Conservation (phyloP, 2,113 vertebrate genomes). For the Muntiacus reevesi region DNA sequence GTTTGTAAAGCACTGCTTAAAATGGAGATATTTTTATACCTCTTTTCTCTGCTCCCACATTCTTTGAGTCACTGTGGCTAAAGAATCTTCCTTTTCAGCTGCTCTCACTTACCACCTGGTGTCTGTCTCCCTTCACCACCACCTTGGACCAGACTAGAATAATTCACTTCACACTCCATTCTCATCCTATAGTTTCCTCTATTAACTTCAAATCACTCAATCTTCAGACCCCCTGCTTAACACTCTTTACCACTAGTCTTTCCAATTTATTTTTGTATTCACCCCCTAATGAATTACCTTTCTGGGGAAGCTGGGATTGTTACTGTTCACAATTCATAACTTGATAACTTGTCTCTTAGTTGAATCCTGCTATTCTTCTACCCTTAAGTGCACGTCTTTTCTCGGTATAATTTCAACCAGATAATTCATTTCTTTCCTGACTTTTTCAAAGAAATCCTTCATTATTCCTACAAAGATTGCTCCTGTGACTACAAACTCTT, state of each 20-base stretch:
- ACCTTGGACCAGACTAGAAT: not conserved
- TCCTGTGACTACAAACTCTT: not conserved
- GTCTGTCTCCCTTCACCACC: not conserved
- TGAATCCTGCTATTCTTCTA: not conserved
- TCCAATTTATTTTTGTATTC: not conserved
- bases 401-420: not conserved
- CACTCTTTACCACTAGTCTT: not conserved
- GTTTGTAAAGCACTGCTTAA: not conserved
- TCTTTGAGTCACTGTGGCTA: not conserved
- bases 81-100: not conserved
- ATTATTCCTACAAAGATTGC: not conserved
- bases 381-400: not conserved
- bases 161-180: not conserved
- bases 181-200: not conserved
- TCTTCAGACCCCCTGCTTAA: not conserved
- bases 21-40: slow-evolving; percentile 2
- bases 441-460: not conserved
- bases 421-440: not conserved
- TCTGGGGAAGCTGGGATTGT: not conserved
- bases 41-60: not conserved
- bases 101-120: not conserved
- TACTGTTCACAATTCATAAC: not conserved
- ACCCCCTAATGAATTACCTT: not conserved
- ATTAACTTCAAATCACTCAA: not conserved
- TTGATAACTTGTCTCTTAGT: not conserved